Conservation (phyloP, 2,113 vertebrate species). For the Ranitomeya variabilis region DNA sequence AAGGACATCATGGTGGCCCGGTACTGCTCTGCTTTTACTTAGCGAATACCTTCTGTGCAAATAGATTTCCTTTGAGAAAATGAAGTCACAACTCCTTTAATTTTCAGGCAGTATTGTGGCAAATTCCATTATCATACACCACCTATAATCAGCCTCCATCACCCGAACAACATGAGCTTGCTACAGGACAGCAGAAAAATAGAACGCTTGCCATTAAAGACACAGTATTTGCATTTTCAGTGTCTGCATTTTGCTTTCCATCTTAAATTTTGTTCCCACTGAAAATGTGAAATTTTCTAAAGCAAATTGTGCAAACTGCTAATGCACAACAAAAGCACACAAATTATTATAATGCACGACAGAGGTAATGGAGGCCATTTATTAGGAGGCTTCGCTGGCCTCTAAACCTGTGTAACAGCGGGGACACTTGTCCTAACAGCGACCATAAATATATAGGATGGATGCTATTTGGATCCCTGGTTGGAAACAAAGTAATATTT, state of each 20-base stretch:
- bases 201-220: not conserved
- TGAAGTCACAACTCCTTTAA: too few species aligned
- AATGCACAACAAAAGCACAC: not conserved
- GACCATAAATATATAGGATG: not conserved
- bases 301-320: not conserved
- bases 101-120: not conserved
- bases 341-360: not conserved
- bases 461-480: not conserved
- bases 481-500: constrained; percentile 6
- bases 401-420: not conserved
- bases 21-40: too few species aligned
- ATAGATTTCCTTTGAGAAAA: too few species aligned
- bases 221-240: not conserved
- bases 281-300: not conserved
- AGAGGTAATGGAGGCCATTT: not conserved
- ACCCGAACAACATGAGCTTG: not conserved
- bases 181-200: not conserved
- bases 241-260: not conserved
- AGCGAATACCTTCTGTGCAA: too few species aligned
- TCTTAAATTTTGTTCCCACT: not conserved
- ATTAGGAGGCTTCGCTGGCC: not conserved
- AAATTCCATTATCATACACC: not conserved
- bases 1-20: too few species aligned
- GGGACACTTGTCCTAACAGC: constrained; percentile 1
- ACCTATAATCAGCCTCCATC: not conserved